These are phyloP conservation scores for Ispidina picta DNA, from an alignment of 2,797 vertebrate species.

Conservation along the genomic window DNA sequence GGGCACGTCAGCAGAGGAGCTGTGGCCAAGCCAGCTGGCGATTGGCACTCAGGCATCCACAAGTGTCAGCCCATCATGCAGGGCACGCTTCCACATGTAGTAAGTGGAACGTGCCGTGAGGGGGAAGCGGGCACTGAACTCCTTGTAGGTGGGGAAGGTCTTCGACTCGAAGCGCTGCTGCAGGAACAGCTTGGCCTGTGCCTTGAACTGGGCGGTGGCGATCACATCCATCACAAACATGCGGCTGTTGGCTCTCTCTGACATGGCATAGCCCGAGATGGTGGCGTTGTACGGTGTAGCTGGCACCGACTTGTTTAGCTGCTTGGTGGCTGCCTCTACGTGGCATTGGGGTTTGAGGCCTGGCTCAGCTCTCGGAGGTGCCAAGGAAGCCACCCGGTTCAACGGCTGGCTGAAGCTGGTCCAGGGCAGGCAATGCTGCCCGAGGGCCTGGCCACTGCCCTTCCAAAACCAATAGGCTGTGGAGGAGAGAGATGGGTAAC, in stretches of 20 bases:
- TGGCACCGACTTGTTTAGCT: background rate
- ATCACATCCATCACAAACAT: slow-evolving; percentile 90
- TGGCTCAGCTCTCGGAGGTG: background rate
- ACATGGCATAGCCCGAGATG: slow-evolving; percentile 53
- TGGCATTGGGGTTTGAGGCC: background rate
- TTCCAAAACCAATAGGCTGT: slow-evolving; percentile 92
- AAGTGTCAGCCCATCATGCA: slow-evolving; percentile 91
- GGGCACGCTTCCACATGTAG: slow-evolving; percentile 98
- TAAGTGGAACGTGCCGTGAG: slow-evolving; percentile 94
- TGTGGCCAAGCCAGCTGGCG: background rate
- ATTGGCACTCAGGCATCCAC: slow-evolving; percentile 80
- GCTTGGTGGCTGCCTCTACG: background rate
- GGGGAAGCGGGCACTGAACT: slow-evolving; percentile 91
- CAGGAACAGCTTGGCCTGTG: slow-evolving; percentile 94
- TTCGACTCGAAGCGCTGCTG: slow-evolving; percentile 94
- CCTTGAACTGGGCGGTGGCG: slow-evolving; percentile 91
- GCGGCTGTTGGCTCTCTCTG: slow-evolving; percentile 70
- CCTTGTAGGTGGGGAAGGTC: slow-evolving; percentile 93
- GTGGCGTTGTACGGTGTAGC: background rate
- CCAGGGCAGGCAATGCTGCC: background rate
- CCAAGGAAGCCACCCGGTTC: background rate
- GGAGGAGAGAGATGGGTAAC: slow-evolving; percentile 86
- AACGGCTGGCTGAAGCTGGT: background rate
- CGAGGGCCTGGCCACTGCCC: background rate
- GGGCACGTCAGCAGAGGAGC: background rate